Conservation (phyloP, 2,888 invertebrate species). For the Crocallis elinguaria region DNA sequence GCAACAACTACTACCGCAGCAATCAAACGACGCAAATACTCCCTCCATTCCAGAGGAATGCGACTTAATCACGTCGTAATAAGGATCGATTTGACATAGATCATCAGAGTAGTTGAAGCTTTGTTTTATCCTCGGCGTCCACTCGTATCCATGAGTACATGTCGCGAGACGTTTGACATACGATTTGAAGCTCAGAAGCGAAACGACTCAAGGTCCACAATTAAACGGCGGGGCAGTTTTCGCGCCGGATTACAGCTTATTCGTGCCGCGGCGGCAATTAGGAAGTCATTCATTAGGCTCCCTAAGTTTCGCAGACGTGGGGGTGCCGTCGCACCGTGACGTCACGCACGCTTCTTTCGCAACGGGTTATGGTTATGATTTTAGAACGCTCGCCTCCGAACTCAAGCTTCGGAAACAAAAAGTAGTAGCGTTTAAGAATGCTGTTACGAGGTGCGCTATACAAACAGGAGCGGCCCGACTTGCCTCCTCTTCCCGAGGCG, state of each 20-base stretch:
- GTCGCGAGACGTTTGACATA: conserved; percentile 68
- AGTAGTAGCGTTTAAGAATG: conserved; percentile 72
- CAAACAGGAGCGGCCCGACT: conserved; percentile 73
- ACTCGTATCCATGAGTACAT: conserved; percentile 67
- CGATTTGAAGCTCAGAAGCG: conserved; percentile 75
- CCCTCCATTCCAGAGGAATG: conserved; percentile 37
- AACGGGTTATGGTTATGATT: conserved; percentile 58
- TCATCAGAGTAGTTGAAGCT: conserved; percentile 50
- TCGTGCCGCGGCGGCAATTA: conserved; percentile 82
- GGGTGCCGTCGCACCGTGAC: conserved; percentile 77
- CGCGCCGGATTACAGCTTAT: conserved; percentile 79
- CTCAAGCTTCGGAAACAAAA: conserved; percentile 62
- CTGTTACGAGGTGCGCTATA: conserved; percentile 55
- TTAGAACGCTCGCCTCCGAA: conserved; percentile 54
- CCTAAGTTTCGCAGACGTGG: conserved; percentile 84
- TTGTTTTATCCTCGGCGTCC: conserved; percentile 55
- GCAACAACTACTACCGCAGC: conserved; percentile 33
- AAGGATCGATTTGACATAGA: conserved; percentile 15
- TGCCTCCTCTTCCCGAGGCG: conserved; percentile 61
- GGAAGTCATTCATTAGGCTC: conserved; percentile 85
- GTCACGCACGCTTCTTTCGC: conserved; percentile 68
- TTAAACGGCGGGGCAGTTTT: conserved; percentile 67
- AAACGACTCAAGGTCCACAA: conserved; percentile 76
- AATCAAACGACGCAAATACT: conserved; percentile 24
- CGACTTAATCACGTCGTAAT: conserved; percentile 8